Conservation (phyloP, 2,797 vertebrate genomes). For the Gambelia wislizenii region DNA sequence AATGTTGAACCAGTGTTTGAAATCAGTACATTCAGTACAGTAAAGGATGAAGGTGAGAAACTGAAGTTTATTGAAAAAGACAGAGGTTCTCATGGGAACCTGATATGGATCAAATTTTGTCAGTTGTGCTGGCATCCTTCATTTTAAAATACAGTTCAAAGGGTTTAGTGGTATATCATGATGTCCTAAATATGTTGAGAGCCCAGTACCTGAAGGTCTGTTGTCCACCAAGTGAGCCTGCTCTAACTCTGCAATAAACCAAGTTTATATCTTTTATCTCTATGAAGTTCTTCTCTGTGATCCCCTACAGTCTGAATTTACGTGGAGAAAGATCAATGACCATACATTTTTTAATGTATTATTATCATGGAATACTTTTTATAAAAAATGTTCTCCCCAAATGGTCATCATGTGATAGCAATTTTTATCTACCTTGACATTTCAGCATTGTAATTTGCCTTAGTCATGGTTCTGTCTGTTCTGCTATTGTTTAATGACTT, state of each 20-base stretch:
- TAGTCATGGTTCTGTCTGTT: neutral
- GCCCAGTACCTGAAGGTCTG: neutral
- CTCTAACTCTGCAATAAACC: neutral
- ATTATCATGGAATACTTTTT: neutral
- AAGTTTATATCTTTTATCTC: too few relatives aligned
- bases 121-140: neutral
- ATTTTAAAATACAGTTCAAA: neutral
- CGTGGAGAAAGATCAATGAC: neutral
- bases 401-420: neutral
- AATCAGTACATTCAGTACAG: neutral
- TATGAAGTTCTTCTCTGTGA: neutral
- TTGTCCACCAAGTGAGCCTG: neutral
- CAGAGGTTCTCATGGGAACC: too few relatives aligned
- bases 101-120: neutral
- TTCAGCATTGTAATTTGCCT: neutral
- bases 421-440: neutral
- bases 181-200: neutral
- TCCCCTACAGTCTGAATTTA: neutral
- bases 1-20: neutral
- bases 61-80: too few relatives aligned
- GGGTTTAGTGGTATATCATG: neutral
- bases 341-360: neutral
- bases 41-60: neutral
- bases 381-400: neutral
- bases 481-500: constrained; percentile 1